phyloP scores from a whole-genome alignment of 2,888 invertebrate species.

The Hoplodrina blanda region DNA sequence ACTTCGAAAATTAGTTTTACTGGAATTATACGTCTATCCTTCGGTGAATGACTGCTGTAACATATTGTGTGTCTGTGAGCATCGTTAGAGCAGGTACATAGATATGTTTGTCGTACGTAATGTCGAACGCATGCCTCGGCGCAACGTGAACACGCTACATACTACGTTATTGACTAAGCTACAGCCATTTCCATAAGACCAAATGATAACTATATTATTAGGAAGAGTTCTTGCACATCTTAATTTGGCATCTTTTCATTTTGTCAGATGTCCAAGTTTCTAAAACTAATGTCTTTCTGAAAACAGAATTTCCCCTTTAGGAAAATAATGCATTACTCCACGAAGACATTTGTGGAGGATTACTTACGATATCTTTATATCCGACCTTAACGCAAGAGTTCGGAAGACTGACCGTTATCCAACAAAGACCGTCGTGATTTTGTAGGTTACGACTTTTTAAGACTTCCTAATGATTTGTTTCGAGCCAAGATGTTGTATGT shows the following conservation, averaged over 20 bases:
- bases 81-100: constrained; percentile 28
- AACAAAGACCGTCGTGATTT: constrained; percentile 52
- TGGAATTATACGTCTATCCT: background rate
- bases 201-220: constrained; percentile 65
- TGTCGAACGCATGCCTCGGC: constrained; percentile 47
- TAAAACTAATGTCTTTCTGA: constrained; percentile 45
- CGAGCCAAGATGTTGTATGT: constrained; percentile 35
- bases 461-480: constrained; percentile 53
- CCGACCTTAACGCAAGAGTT: constrained; percentile 57
- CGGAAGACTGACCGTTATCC: constrained; percentile 60
- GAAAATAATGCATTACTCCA: constrained; percentile 36
- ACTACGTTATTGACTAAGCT: constrained; percentile 60
- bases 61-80: constrained; percentile 16
- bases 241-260: constrained; percentile 53
- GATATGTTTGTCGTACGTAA: constrained; percentile 66
- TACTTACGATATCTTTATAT: constrained; percentile 49
- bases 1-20: constrained; percentile 19
- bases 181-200: constrained; percentile 66
- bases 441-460: constrained; percentile 35
- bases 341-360: constrained; percentile 51
- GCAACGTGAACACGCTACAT: constrained; percentile 43
- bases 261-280: constrained; percentile 47
- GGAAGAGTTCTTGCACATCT: constrained; percentile 60
- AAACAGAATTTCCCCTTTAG: constrained; percentile 41
- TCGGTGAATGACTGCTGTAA: constrained; percentile 5